Evolutionary conservation across 2,797 vertebrate genomes (phyloP), one percentile per base, ranked within the genome.

Genomic region (Enteromius unitaeniatus): DNA sequence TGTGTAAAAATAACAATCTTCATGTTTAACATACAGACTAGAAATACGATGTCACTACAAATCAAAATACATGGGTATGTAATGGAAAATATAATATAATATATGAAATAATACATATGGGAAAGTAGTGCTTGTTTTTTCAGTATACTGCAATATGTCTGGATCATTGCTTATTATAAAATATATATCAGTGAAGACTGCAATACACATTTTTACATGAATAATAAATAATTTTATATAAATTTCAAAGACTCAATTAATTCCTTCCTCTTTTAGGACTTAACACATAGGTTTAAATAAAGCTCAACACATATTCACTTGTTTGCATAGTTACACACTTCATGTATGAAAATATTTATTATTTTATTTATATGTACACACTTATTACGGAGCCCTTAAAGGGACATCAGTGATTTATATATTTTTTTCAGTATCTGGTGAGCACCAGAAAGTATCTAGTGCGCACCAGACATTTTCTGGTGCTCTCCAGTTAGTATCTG

Each of bases 1-100:
- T 34, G 69, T 28, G 69, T 64, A 45, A 87, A 75, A 70, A 78
- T 69, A 42, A 69, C 23, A 4, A 31, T 76, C 11, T 70, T 79
- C 17, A 80, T 26, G 17, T 28, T 51, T 73, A 49, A 49, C 69
- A 72, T 21, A 31, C 10, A 58, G 21, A 47, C 45, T 3, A 58
- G 3, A 58, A 23, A 58, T 23, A 58, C 4, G 10, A 58, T 58
- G n/a, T 13, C n/a, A 10, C n/a, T 58, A 23, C 9, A 4, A 58
- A 23, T 4, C 10, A 58, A 58, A 23, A 23, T 58, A 13, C n/a
- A 23, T 58, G n/a, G 55, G n/a, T 4, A 23, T 23, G 23, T 58
- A 58, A 4, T 13, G n/a, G 1, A 58, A 13, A 58, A 13, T 23
- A 58, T 58, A 23, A 58, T 13, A 10, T 58, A n/a, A 13, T 23